phyloP scores from a whole-genome alignment of 2,888 invertebrate genomes.

The Drosophila neotestacea region DNA sequence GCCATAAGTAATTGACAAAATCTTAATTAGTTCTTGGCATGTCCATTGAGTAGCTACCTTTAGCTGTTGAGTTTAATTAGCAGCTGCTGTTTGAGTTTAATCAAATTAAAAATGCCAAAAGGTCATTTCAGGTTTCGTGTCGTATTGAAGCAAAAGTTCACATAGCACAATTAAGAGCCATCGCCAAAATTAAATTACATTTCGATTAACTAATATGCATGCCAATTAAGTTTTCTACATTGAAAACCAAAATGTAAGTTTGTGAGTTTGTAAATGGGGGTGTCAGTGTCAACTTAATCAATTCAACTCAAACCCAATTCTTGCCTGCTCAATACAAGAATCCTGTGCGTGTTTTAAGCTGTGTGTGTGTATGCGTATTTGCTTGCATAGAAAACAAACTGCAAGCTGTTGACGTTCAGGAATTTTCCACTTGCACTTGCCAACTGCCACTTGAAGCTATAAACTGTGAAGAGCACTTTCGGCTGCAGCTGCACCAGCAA shows the following conservation, averaged over 20 bases:
- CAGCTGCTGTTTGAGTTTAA: constrained; percentile 68
- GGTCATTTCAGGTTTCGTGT: constrained; percentile 1
- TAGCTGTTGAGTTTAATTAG: constrained; percentile 76
- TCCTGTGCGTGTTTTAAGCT: neutral
- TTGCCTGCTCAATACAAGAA: neutral
- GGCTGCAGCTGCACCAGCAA: constrained; percentile 39
- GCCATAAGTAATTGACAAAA: constrained; percentile 80
- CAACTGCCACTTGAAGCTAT: constrained; percentile 77
- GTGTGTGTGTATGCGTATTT: constrained; percentile 20
- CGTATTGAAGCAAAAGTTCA: constrained; percentile 23
- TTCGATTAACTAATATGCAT: constrained; percentile 48
- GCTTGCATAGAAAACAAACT: constrained; percentile 72
- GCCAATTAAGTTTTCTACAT: constrained; percentile 44
- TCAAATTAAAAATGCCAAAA: constrained; percentile 72
- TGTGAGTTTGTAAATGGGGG: constrained; percentile 15
- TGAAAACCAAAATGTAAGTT: neutral
- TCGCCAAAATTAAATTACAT: constrained; percentile 55
- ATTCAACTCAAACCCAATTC: constrained; percentile 34
- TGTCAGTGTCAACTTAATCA: constrained; percentile 58
- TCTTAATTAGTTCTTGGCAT: constrained; percentile 81
- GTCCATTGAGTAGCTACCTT: constrained; percentile 76
- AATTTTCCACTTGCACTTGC: constrained; percentile 77
- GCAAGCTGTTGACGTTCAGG: constrained; percentile 68
- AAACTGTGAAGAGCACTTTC: constrained; percentile 78
- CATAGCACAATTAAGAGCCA: constrained; percentile 33